Evolutionary conservation across 1,140 invertebrate genomes (phyloP), one percentile per base, ranked within the genome.

Genomic region (Charaxes varanes): DNA sequence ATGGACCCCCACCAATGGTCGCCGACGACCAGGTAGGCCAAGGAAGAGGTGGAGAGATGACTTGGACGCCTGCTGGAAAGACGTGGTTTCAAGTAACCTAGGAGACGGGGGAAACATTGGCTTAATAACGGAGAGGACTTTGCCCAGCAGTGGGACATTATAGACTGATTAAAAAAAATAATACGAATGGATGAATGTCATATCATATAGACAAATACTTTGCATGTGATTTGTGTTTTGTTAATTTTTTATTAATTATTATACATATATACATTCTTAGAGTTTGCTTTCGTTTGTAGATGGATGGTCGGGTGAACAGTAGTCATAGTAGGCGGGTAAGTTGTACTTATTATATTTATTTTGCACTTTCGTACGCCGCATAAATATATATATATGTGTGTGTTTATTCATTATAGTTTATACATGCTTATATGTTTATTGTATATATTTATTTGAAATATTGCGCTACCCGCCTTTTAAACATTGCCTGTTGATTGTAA

Each of bases 281-380:
- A 65, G 63, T 80, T 78, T 79, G 69, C 62, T 82, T 82, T 85
- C 71, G 67, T 84, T 85, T 84, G 73, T 85, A 85, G 84, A 85
- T 85, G 81, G 84, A 85, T 82, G 81, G 65, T 56, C 72, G 84
- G 70, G 72, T 81, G 72, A 84, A 74, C 81, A 85, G 67, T 85
- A 84, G 69, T 76, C 80, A 84, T 76, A 78, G 78, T 80, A 83
- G 84, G 78, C 78, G 84, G 84, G 84, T 85, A 77, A 85, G 84
- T 85, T 61, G 62, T 60, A 61, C 43, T 60, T 70, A 31, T 28
- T 26, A 53, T 70, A 51, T 71, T 58, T 63, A 57, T 61, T 36
- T 52, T 42, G 47, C 19, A 27, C 24, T 42, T 12, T 57, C 22
- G 26, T 49, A 38, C 55, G 36, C 45, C 22, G 26, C 31, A 42